A percentile compares a stretch with the other conserved stretches of the same genome.
Evolutionary conservation across 2,797 vertebrate genomes (phyloP).

Genomic region (Megalops cyprinoides): DNA sequence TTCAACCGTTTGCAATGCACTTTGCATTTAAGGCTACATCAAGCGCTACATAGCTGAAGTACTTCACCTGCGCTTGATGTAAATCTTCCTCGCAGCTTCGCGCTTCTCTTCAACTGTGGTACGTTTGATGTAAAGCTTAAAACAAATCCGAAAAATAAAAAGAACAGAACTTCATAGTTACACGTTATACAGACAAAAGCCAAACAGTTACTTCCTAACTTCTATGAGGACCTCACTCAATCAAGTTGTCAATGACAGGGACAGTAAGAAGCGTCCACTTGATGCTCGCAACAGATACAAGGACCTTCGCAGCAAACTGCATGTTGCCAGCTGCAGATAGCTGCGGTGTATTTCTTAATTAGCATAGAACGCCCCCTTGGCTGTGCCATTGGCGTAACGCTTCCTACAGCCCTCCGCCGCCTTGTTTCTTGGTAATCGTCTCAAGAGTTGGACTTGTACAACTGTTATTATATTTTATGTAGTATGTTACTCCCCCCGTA

Average conservation of each 20-base stretch:
- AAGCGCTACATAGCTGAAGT: not conserved
- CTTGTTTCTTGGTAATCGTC: slow-evolving; percentile 2
- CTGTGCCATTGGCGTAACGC: slow-evolving; percentile 60
- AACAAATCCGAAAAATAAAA: not conserved
- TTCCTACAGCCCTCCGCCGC: slow-evolving; percentile 48
- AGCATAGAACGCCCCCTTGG: slow-evolving; percentile 55
- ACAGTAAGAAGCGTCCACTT: slow-evolving; percentile 53
- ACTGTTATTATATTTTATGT: not conserved
- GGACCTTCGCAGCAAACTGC: slow-evolving; percentile 56
- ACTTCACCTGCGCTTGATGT: slow-evolving; percentile 30
- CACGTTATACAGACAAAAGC: not conserved
- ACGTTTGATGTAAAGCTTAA: not conserved
- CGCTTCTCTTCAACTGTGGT: not conserved
- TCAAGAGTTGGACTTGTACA: not conserved
- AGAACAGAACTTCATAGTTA: not conserved
- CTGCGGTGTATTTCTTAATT: slow-evolving; percentile 48
- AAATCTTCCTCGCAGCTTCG: not conserved
- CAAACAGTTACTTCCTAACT: not conserved
- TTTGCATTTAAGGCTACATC: not conserved
- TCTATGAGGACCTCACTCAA: not conserved
- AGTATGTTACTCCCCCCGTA: not conserved
- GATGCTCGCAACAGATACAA: slow-evolving; percentile 54
- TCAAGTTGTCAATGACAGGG: not conserved
- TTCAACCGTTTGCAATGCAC: not conserved
- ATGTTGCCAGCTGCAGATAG: slow-evolving; percentile 63